Conservation (phyloP, 1,140 invertebrate species). For the Holotrichia oblita region DNA sequence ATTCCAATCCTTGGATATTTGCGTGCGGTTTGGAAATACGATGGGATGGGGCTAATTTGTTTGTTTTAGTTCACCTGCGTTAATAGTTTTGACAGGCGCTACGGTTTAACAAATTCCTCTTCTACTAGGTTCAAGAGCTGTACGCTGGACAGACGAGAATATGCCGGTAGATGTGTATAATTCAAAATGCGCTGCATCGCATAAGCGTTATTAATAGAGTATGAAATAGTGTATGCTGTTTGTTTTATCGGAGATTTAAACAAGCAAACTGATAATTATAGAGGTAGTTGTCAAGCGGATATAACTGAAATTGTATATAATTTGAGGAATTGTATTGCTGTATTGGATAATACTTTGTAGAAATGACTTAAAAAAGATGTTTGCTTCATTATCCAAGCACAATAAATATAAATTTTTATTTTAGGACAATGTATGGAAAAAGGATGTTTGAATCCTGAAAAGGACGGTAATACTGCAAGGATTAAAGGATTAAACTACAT, state of each 20-base stretch:
- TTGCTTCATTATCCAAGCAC: no score
- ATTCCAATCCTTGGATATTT: background rate
- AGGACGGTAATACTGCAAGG: no score
- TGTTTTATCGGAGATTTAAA: background rate
- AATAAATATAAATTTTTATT: no score
- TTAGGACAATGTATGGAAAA: no score
- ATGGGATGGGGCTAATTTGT: background rate
- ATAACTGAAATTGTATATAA: no score
- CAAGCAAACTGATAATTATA: conserved; percentile 1
- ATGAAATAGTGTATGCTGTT: background rate
- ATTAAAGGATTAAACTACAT: no score
- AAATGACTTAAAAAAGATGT: no score
- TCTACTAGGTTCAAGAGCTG: background rate
- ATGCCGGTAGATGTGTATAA: background rate
- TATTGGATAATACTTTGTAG: no score
- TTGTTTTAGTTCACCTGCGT: background rate
- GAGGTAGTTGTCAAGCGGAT: background rate
- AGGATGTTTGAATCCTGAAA: no score
- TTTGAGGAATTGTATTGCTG: no score
- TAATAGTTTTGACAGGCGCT: background rate
- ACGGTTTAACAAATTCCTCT: background rate
- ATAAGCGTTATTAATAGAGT: background rate
- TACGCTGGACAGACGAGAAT: background rate
- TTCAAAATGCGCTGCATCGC: no score
- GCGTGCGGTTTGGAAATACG: background rate